Evolutionary conservation across 2,888 invertebrate species (phyloP), one percentile per base, ranked within the genome.

Genomic region (Notodonta ziczac): DNA sequence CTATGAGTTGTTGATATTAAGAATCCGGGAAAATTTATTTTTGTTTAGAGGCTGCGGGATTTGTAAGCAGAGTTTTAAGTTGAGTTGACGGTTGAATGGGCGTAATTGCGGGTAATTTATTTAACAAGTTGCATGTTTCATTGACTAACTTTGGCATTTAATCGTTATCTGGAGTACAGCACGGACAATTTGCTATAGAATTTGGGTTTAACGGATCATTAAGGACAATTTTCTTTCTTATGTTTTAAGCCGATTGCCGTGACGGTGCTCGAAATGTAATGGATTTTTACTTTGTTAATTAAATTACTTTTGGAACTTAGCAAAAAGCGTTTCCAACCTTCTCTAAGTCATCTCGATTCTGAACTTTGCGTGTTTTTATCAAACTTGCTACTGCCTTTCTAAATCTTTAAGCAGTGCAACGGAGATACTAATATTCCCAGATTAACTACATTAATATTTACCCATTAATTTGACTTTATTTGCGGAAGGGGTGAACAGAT

Each of bases 121-220:
- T 59, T 57, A 56, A 24, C 24, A 56, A 63, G 57, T 67, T 65
- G 66, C 57, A 10, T 56, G 56, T 67, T 63, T 65, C 65, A 72
- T 72, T 72, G 67, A 24, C 55, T 52, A 72, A 72, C 65, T 72
- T 69, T 56, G 57, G 46, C 57, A 61, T 65, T 73, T 70, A 66
- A 73, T 70, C 67, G 73, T 63, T 61, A 61, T 56, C 63, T 59
- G 42, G 46, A 44, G 64, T 57, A 65, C 48, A 62, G 60, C 46
- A 52, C 58, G 54, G 50, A 62, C 60, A 58, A 67, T 72, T 69
- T 58, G 62, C 53, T 59, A 60, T 58, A 58, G 58, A 71, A 60
- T 67, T 69, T 56, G 58, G 58, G 66, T 66, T 59, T 63, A 60
- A 58, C 70, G 64, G 70, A 58, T 63, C 75, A 77, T 83, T 80